Percentiles rank a stretch among this genome's conserved stretches.
Conservation (phyloP, 2,113 vertebrate species). For the Sapajus apella region DNA sequence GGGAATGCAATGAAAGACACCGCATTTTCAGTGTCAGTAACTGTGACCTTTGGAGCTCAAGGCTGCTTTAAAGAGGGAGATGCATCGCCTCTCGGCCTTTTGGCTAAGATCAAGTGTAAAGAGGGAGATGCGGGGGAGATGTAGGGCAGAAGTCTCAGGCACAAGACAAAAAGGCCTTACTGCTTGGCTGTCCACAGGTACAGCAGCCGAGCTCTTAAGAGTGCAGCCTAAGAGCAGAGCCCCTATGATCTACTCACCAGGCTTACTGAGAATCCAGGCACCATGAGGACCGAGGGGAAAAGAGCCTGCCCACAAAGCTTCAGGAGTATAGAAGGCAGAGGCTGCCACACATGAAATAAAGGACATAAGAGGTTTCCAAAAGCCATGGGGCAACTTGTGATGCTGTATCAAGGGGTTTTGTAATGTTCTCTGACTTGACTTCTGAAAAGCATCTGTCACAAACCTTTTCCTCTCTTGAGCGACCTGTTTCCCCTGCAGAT, state of each 20-base stretch:
- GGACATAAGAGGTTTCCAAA: not conserved
- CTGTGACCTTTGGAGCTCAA: not conserved
- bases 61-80: not conserved
- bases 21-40: not conserved
- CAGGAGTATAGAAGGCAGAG: not conserved
- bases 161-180: not conserved
- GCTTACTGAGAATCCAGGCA: not conserved
- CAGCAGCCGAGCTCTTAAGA: not conserved
- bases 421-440: not conserved
- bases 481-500: not conserved
- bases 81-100: too few species aligned
- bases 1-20: not conserved
- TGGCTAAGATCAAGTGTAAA: too few species aligned
- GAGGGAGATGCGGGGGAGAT: not conserved
- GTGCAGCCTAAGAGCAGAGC: not conserved
- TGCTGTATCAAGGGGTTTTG: not conserved
- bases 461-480: not conserved
- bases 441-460: not conserved
- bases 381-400: not conserved
- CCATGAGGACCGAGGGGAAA: not conserved
- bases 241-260: too few species aligned
- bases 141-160: not conserved
- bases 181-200: rapidly evolving
- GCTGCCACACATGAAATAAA: not conserved
- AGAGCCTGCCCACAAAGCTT: not conserved